phyloP scores from a whole-genome alignment of 2,797 vertebrate genomes.

The Streptopelia turtur region DNA sequence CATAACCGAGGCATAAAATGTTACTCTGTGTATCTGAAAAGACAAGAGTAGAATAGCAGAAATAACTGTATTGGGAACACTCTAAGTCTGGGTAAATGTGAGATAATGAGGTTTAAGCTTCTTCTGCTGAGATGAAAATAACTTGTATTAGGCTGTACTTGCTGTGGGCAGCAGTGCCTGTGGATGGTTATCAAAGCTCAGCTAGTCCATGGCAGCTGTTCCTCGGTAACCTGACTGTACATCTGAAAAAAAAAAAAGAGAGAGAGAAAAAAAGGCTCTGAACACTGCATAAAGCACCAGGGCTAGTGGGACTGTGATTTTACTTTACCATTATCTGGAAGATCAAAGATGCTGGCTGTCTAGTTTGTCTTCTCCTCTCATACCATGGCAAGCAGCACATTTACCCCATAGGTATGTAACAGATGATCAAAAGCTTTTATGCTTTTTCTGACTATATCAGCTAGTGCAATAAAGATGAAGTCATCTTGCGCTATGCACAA shows the following conservation, averaged over 20 bases:
- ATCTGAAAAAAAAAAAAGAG: not conserved
- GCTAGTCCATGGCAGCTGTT: not conserved
- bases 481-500: not conserved
- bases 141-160: not conserved
- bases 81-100: not conserved
- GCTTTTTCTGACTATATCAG: not conserved
- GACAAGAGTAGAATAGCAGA: not conserved
- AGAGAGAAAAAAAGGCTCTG: not conserved
- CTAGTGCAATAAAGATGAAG: not conserved
- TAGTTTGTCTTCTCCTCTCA: not conserved
- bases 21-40: not conserved
- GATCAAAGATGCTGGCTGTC: not conserved
- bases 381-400: not conserved
- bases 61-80: not conserved
- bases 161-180: not conserved
- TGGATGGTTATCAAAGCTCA: not conserved
- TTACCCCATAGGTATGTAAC: not conserved
- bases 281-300: not conserved
- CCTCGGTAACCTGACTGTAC: not conserved
- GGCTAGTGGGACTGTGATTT: not conserved
- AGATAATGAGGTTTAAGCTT: slow-evolving; percentile 12
- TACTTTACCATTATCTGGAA: not conserved
- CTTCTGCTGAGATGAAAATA: not conserved
- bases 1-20: not conserved
- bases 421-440: not conserved